Evolutionary conservation across 2,113 vertebrate genomes (phyloP), one percentile per base, ranked within the genome.

Genomic region (Gasterosteus nipponicus): DNA sequence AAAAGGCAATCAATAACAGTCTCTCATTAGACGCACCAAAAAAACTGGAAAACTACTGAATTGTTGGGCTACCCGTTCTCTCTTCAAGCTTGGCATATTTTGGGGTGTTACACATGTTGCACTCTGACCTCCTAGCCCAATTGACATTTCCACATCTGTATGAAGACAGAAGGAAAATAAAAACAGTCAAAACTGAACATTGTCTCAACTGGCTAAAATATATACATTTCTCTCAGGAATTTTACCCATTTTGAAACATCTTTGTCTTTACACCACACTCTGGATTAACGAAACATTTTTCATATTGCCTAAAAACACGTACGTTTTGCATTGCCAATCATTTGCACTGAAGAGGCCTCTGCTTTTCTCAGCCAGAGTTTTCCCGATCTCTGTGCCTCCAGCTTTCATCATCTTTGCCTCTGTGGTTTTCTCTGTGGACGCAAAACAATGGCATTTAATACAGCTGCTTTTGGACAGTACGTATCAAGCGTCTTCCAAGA

Each of bases 321-420:
- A 99, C 97, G 98, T 99, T 95, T 99, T 99, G 88, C 98, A 99
- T 58, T 99, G 98, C 98, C 98, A 99, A 80, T 99, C 98, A 56
- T 99, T 99, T 16, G 98, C 98, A 72, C 97, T 99, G 91, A 99
- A 99, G 33, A 99, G 96, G 62, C 98, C 98, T 62, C 96, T 95
- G 66, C 98, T 99, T 87, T 99, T 99, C 84, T 99, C 98, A 5
- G 98, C 98, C 16, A 99, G 95, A 0, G 98, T 99, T 93, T 99
- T 99, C 14, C 98, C 98, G 76, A 99, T 99, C 89, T 99, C 98
- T 4, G 98, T 99, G 1, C 98, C 98, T 58, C 98, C 98, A 0
- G 98, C 97, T 92, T 99, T 99, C 98, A 99, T 99, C 97, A 99
- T 97, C 90, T 99, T 99, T 16, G 97, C 97, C 78, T 99, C 98